Conservation (phyloP, 2,888 invertebrate genomes). For the Cistogaster globosa region DNA sequence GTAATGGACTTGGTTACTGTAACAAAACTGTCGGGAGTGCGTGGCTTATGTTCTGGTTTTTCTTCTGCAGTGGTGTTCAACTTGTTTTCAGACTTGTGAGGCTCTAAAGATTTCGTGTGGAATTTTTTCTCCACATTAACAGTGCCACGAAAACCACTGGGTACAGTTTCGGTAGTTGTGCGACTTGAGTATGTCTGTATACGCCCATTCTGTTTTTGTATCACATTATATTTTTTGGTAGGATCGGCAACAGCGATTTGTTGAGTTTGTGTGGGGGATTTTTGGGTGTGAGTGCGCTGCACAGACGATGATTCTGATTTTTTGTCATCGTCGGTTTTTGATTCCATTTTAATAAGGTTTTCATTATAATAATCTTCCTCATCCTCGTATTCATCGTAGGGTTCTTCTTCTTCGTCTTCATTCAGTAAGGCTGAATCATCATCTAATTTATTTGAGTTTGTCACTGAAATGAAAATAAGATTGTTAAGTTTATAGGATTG, state of each 20-base stretch:
- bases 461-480: conserved; percentile 55
- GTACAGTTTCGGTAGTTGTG: conserved; percentile 80
- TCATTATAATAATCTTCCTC: conserved; percentile 86
- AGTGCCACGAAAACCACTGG: conserved; percentile 82
- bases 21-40: conserved; percentile 87
- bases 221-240: conserved; percentile 77
- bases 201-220: conserved; percentile 82
- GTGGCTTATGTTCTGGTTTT: conserved; percentile 78
- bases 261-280: conserved; percentile 79
- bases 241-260: conserved; percentile 76
- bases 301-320: conserved; percentile 64
- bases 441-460: conserved; percentile 73
- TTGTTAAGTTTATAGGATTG: too few relatives aligned
- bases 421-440: conserved; percentile 77
- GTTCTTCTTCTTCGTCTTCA: conserved; percentile 85
- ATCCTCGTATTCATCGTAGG: conserved; percentile 83
- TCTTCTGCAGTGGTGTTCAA: conserved; percentile 75
- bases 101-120: conserved; percentile 80
- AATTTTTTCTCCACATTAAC: conserved; percentile 82
- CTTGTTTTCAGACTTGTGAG: conserved; percentile 76
- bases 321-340: conserved; percentile 38
- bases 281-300: conserved; percentile 77
- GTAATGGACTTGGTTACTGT: conserved; percentile 92
- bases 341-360: conserved; percentile 78
- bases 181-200: conserved; percentile 76